Base-by-base conservation (phyloP, 2,888 invertebrate species). In the Platypus cylindrus region DNA sequence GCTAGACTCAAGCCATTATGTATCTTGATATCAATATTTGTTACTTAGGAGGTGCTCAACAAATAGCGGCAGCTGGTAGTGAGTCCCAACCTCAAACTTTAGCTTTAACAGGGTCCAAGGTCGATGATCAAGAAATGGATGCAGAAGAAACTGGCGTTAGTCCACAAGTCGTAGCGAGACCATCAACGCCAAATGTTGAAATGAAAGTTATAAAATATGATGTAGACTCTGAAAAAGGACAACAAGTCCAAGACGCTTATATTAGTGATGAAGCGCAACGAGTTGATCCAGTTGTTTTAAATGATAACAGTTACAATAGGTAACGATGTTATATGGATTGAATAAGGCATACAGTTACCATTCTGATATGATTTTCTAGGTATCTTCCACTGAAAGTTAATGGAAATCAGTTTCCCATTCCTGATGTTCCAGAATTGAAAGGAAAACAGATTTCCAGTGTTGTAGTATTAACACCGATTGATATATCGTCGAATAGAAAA, bases 181-280 rank as follows among this genome's bases (percentile, higher is more conserved):
- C 67, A 30, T 17, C 20, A 17, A 23, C 25, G 1, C 71, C 74
- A 35, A 70, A 73, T 36, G 77, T 83, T 26, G 81, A 84, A 62
- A 79, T 86, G 70, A 86, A 86, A 66, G 84, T 86, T 30, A 84
- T 86, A 5, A 78, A 78, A 49, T 86, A 80, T 50, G 75, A 85
- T 59, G 80, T 83, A 2, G 70, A 73, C 51, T 80, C 81, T 41
- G 68, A 71, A 26, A 75, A 79, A 62, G 82, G 78, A 37, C 72
- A 75, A 50, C 65, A 71, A 34, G 65, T 85, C 30, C 80, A 80
- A 23, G 73, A 77, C 26, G 70, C 75, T 34, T 83, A 83, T 52
- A 71, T 85, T 22, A 68, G 74, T 48, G 70, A 73, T 32, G 76
- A 76, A 52, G 81, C 83, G 14, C 79, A 77, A 1, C 73, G 75